phyloP scores from a whole-genome alignment of 2,113 vertebrate genomes.

The Spea multiplicata region DNA sequence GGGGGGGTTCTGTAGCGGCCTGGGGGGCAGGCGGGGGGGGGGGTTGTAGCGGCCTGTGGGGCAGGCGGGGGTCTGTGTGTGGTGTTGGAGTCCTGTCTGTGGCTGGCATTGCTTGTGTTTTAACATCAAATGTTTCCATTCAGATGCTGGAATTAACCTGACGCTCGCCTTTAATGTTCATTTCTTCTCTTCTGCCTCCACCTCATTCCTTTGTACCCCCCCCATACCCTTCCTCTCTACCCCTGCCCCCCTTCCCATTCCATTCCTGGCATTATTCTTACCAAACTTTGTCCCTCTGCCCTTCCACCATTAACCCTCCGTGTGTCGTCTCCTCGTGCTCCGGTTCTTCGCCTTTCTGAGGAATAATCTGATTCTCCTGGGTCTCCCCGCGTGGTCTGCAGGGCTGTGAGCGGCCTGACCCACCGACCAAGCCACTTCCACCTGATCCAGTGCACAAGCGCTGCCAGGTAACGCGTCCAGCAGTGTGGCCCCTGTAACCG shows the following conservation, averaged over 20 bases:
- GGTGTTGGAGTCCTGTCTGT: neutral
- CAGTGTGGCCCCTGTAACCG: neutral
- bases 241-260: conserved; percentile 7
- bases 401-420: conserved; percentile 71
- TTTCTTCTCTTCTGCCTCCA: neutral
- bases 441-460: conserved; percentile 78
- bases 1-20: no score
- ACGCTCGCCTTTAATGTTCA: neutral
- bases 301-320: neutral
- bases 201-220: neutral
- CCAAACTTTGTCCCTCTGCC: no score
- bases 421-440: conserved; percentile 88
- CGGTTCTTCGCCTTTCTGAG: neutral
- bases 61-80: no score
- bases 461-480: conserved; percentile 68
- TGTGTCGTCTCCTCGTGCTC: neutral
- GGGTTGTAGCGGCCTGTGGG: no score
- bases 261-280: neutral
- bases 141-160: conserved; percentile 40
- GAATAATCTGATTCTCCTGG: conserved; percentile 9
- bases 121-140: neutral
- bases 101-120: neutral
- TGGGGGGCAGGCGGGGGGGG: no score
- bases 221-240: neutral
- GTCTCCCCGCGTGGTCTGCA: conserved; percentile 48